phyloP scores from a whole-genome alignment of 2,113 vertebrate genomes.

The Caloenas nicobarica region DNA sequence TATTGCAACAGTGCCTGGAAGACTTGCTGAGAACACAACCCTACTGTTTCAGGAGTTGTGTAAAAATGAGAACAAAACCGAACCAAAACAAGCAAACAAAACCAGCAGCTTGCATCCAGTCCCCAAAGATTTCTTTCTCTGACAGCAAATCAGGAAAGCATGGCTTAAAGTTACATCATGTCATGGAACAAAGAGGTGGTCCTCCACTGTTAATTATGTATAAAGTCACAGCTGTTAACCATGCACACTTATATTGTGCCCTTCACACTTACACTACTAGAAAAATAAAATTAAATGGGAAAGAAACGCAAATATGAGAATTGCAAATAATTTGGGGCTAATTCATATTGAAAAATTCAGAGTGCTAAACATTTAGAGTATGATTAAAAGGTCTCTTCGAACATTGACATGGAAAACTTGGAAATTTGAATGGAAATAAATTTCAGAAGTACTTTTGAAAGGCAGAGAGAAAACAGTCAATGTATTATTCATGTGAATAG shows the following conservation, averaged over 20 bases:
- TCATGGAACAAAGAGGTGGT: not conserved
- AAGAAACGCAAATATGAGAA: not conserved
- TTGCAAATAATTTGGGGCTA: not conserved
- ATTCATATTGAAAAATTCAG: not conserved
- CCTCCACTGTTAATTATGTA: not conserved
- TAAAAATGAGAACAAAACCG: not conserved
- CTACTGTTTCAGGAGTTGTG: not conserved
- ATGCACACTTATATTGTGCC: not conserved
- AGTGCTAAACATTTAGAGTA: not conserved
- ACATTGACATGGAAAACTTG: not conserved
- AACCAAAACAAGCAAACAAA: not conserved
- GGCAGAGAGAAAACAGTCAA: not conserved
- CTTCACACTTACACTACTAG: not conserved
- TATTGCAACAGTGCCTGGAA: not conserved
- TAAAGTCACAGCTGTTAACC: not conserved
- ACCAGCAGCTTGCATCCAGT: not conserved
- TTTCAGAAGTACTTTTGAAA: not conserved
- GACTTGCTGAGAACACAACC: not conserved
- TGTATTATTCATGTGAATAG: not conserved
- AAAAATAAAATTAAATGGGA: not conserved
- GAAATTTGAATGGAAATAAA: not conserved
- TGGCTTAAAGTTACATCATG: not conserved
- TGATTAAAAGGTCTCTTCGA: not conserved
- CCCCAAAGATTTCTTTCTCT: not conserved
- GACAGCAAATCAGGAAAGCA: not conserved